phyloP scores from a whole-genome alignment of 2,113 vertebrate genomes.

The Pardalotus punctatus region DNA sequence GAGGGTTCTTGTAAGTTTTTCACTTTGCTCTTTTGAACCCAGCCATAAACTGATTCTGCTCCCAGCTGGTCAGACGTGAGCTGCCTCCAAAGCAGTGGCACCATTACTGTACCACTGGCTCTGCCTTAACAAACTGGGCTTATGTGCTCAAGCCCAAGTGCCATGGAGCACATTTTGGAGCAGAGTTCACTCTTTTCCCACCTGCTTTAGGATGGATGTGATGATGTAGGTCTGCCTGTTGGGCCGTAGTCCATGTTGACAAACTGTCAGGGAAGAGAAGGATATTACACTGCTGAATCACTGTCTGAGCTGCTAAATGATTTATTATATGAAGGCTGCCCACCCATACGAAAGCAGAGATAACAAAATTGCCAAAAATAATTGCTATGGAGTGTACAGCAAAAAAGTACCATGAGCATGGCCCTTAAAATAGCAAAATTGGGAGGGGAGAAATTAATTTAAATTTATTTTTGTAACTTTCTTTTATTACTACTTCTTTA shows the following conservation, averaged over 20 bases:
- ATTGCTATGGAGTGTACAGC: background rate
- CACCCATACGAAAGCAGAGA: background rate
- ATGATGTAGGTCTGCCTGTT: background rate
- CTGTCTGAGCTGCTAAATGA: background rate
- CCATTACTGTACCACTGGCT: background rate
- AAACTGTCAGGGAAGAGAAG: background rate
- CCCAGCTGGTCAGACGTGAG: background rate
- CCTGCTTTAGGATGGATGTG: background rate
- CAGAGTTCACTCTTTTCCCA: background rate
- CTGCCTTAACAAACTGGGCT: background rate
- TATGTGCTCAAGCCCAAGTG: background rate
- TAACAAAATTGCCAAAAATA: background rate
- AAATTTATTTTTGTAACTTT: conserved; percentile 14
- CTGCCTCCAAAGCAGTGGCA: background rate
- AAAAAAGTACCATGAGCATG: background rate
- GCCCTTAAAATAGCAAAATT: background rate
- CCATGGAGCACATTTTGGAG: background rate
- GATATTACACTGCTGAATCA: background rate
- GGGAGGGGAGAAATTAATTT: background rate
- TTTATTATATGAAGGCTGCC: background rate
- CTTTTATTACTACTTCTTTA: background rate
- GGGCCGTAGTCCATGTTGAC: background rate
- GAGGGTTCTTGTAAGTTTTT: background rate
- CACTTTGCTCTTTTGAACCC: background rate
- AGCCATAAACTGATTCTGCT: background rate